Evolutionary conservation across 1,140 invertebrate genomes (phyloP), one percentile per base, ranked within the genome.

Genomic region (Muscidifurax raptorellus): DNA sequence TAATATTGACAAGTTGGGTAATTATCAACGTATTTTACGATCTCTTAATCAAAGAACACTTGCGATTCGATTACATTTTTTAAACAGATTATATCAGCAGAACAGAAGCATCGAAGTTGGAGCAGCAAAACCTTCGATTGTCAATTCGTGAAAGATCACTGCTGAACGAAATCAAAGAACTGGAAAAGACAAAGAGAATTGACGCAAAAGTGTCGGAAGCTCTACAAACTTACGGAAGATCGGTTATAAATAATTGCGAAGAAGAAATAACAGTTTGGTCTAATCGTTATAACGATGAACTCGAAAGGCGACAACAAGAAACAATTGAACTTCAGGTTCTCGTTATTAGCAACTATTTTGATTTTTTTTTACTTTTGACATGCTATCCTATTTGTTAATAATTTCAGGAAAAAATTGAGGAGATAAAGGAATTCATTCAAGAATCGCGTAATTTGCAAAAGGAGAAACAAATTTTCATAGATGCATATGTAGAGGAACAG

Each of bases 271-370:
- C n/a, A 0, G 13, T 28, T 28, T 92, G 91, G 91, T 85, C 85
- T 3, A 82, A 69, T 18, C 86, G 85, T 25, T 90, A 90, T 22
- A 89, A 88, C 32, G 76, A 90, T 0, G 89, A 91, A 22, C 67
- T 90, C 52, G 88, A 89, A 69, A 40, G 75, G 84, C 75, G 85
- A 2, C 85, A 89, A 78, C 87, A 88, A 64, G 87, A 90, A 30
- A 89, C 90, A n/a, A 85, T 85, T 22, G 85, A 91, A 15, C 76
- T 90, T 40, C 85, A 90, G 86, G 90, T 91, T 67, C 52, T 30
- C 6, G 30, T 59, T 52, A 18, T 12, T 52, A 18, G 40, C 40
- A 40, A 18, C 13, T 77, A 64, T 64, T 71, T 71, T 30, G n/a
- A n/a, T 28, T 71, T 71, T 13, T 6, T 40, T 6, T 10, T 40